Evolutionary conservation across 2,888 invertebrate species (phyloP).

Genomic region (Scaptomyza cyrtandrae): DNA sequence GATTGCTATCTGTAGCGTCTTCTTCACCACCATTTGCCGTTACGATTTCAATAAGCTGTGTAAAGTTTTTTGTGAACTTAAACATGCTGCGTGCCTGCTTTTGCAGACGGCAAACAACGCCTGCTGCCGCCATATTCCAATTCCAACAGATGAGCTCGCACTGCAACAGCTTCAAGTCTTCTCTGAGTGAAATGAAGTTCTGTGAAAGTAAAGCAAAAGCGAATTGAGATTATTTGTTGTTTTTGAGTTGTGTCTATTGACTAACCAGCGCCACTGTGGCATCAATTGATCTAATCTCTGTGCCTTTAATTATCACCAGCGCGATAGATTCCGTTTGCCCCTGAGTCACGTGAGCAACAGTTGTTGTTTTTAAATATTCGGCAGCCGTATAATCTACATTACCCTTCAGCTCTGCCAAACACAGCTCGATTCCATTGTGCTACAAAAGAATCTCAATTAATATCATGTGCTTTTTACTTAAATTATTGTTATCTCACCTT

Average conservation of each 20-base stretch:
- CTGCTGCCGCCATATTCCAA: constrained; percentile 83
- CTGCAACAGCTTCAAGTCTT: constrained; percentile 85
- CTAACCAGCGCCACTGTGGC: constrained; percentile 87
- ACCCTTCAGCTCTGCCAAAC: constrained; percentile 89
- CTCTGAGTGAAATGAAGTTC: constrained; percentile 86
- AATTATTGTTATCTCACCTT: constrained; percentile 60
- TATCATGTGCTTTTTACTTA: not conserved
- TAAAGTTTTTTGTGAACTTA: constrained; percentile 67
- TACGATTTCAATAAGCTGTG: constrained; percentile 62
- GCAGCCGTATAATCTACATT: constrained; percentile 92
- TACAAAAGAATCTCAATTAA: constrained; percentile 8
- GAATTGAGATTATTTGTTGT: not conserved
- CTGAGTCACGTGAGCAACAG: constrained; percentile 90
- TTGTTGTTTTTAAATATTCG: constrained; percentile 88
- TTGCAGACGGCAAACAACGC: constrained; percentile 81
- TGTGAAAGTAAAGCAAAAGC: constrained; percentile 59
- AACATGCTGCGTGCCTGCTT: constrained; percentile 74
- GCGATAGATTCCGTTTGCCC: constrained; percentile 85
- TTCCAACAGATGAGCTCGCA: constrained; percentile 86
- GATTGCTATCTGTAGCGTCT: constrained; percentile 13
- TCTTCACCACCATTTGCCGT: constrained; percentile 8
- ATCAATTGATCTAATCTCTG: constrained; percentile 86
- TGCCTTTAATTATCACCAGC: constrained; percentile 91
- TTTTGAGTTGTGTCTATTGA: not conserved
- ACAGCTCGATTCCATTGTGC: constrained; percentile 83